Conservation (phyloP, 1,140 invertebrate species). For the Bombus picipes region DNA sequence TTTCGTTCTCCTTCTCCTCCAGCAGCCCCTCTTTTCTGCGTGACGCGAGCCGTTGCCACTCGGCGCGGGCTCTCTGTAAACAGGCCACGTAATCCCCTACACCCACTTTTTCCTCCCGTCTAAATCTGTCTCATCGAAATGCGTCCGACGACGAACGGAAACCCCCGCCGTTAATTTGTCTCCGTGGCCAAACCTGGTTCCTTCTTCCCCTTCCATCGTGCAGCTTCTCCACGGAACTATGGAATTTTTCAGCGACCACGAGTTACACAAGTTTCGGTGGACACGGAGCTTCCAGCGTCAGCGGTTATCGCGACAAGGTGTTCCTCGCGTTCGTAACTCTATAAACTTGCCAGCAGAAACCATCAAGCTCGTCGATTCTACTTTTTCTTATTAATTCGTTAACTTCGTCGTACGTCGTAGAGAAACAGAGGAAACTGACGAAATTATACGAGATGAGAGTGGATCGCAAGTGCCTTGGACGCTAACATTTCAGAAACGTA, state of each 20-base stretch:
- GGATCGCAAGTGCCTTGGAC: no score
- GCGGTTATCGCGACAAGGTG: no score
- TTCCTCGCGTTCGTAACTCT: no score
- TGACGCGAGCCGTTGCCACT: constrained; percentile 45
- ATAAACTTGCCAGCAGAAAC: no score
- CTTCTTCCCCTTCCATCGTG: background rate
- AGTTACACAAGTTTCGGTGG: background rate
- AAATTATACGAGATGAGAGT: no score
- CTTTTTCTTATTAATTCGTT: no score
- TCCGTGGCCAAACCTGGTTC: constrained; percentile 14
- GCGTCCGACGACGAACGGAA: constrained; percentile 63
- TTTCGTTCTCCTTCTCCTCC: constrained; percentile 4
- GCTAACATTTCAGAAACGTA: no score
- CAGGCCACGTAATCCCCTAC: constrained; percentile 67
- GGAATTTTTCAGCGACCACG: constrained; percentile 9
- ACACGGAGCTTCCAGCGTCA: no score
- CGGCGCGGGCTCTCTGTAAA: constrained; percentile 59
- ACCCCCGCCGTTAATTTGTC: constrained; percentile 67
- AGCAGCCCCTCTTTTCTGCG: constrained; percentile 21
- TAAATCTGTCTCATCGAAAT: constrained; percentile 70
- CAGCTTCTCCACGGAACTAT: background rate
- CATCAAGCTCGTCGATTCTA: no score
- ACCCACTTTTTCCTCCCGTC: constrained; percentile 68
- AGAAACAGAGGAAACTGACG: no score
- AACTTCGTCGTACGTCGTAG: no score